Base-by-base conservation (phyloP, 2,888 invertebrate species). In the Euclidia mi region DNA sequence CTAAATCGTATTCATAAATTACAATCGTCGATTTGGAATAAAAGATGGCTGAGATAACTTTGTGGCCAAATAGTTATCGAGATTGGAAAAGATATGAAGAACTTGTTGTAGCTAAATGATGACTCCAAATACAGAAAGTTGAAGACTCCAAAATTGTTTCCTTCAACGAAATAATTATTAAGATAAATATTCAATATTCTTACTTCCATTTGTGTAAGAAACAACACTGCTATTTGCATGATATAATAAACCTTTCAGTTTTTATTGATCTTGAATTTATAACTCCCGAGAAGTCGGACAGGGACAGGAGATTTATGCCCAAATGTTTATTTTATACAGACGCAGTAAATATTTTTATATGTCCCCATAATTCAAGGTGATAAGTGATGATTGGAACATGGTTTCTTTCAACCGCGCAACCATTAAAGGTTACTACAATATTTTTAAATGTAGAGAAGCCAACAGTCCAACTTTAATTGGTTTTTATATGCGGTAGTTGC, bases 331-430 rank as follows among this genome's bases (percentile, higher is more conserved):
- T 25, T 53, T 62, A 58, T 31, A 59, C 60, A 51, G 49, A 40
- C 35, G 41, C 56, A 41, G 55, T 68, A 53, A 73, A 73, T 71
- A 68, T 71, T 65, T 72, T 65, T 53, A 65, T 46, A 52, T 46
- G 58, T 68, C 58, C 29, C 50, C 60, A 63, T 72, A 67, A 64
- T 65, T 71, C 58, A 63, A 42, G 37, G 44, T 47, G 71, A 73
- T 71, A 73, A 65, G 60, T 68, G 60, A 71, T 61, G 70, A 72
- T 70, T 56, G 67, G 56, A 31, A 45, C 32, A 65, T 71, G 65
- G 65, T 73, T 61, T 65, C 38, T 47, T 52, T 58, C 47, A 46
- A 44, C 43, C 20, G 47, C 37, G 46, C 57, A 64, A 35, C 12
- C 6, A 9, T 55, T 52, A 15, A 42, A 47, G 9, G 25, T 10